Evolutionary conservation across 2,113 vertebrate species (phyloP), one percentile per base, ranked within the genome.

Genomic region (Apus apus): DNA sequence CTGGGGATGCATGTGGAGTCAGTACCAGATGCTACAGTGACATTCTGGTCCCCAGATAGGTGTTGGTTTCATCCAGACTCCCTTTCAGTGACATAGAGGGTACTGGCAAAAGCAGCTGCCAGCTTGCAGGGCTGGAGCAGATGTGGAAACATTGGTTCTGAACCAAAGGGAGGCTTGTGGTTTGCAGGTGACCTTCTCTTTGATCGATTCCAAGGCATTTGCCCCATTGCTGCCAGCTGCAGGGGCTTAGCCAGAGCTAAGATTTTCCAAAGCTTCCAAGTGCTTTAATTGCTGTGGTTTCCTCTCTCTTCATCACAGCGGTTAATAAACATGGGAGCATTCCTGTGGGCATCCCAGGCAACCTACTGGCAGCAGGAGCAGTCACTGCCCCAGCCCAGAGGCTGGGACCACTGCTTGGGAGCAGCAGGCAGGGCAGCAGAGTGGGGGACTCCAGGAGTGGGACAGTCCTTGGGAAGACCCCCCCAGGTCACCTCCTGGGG

Each of bases 201-300:
- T 0, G 0, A 11, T 38, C 2, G 1, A 6, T 32, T 36, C 32
- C 20, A 16, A 62, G 71, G 61, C 3, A 2, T 43, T 30, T 40
- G 40, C 71, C 51, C 51, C 25, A 26, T 25, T 13, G 25, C 25
- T 50, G 48, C 18, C 45, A 16, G 45, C 45, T 16, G 45, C 15
- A 17, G 45, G 45, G 45, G 45, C 15, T 46, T 46, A 8, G 45
- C 45, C 20, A 50, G 48, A 58, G 32, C 2, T 5, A 19, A 40
- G 27, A 5, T 6, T 57, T 32, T 64, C 36, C 64, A 15, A 34
- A 4, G 21, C 12, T 72, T 48, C 68, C 50, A 26, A 60, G 45
- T 14, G 27, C 56, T 76, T 68, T 43, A 65, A 43, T 9, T 23
- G 77, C 73, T 29, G 27, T 2, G n/a, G 18, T 9, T 62, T 9